Conservation (phyloP, 2,888 invertebrate species). For the Hemicrepidius hirtus region DNA sequence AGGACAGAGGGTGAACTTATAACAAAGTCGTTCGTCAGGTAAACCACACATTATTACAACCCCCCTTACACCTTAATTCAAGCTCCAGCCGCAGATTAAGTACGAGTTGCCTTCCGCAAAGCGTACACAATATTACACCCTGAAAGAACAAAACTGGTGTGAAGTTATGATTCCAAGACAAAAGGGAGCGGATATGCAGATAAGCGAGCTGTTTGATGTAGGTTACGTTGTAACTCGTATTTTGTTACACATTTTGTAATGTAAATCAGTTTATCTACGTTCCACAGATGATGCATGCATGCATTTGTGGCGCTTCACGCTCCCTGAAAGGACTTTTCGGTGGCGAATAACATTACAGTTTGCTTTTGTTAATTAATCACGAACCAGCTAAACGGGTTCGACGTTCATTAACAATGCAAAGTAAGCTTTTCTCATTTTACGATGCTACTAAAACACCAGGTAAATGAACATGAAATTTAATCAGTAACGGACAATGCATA, state of each 20-base stretch:
- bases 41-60: conserved; percentile 39
- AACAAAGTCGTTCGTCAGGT: conserved; percentile 31
- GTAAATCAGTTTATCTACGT: conserved; percentile 33
- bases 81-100: conserved; percentile 32
- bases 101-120: conserved; percentile 24
- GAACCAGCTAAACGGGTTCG: conserved; percentile 21
- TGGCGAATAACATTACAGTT: conserved; percentile 1
- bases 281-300: conserved; percentile 16
- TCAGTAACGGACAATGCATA: conserved; percentile 17
- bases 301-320: not conserved
- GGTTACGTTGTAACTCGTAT: conserved; percentile 23
- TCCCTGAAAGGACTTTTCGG: not conserved
- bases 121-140: conserved; percentile 36
- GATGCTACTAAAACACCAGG: conserved; percentile 16
- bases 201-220: conserved; percentile 35
- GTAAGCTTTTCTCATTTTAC: conserved; percentile 29
- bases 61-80: conserved; percentile 34
- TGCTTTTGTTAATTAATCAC: conserved; percentile 31
- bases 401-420: conserved; percentile 34
- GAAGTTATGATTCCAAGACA: conserved; percentile 34
- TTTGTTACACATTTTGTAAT: conserved; percentile 40
- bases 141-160: conserved; percentile 18
- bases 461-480: conserved; percentile 29
- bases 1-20: not conserved
- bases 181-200: conserved; percentile 33